These are phyloP conservation scores for Gastrophysa polygoni DNA, from an alignment of 2,888 invertebrate genomes.

Conservation along the genomic window DNA sequence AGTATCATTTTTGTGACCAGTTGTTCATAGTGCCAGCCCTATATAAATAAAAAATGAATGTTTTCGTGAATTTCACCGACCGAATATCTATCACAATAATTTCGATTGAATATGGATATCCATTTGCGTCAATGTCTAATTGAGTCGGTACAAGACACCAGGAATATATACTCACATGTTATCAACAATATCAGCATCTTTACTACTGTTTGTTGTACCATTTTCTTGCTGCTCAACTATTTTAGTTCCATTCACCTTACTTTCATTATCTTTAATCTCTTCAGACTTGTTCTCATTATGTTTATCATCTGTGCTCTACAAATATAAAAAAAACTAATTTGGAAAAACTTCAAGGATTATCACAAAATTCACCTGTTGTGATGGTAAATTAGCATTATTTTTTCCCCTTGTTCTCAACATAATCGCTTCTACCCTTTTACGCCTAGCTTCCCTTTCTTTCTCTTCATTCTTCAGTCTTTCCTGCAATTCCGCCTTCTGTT, in stretches of 20 bases:
- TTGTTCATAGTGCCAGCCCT: no score
- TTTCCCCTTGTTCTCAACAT: constrained; percentile 84
- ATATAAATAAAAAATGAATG: no score
- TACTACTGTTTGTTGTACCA: constrained; percentile 50
- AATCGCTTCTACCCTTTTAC: constrained; percentile 90
- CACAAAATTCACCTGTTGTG: constrained; percentile 41
- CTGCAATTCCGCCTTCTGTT: constrained; percentile 79
- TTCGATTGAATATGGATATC: no score
- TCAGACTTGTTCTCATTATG: constrained; percentile 50
- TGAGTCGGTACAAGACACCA: no score
- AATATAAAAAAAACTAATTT: constrained; percentile 19
- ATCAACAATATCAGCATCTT: constrained; percentile 55
- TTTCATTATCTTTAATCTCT: constrained; percentile 44
- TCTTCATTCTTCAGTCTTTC: constrained; percentile 85
- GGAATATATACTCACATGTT: constrained; percentile 57
- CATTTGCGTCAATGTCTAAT: no score
- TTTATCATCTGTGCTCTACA: constrained; percentile 50
- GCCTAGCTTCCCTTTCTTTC: constrained; percentile 84
- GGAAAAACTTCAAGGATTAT: background rate
- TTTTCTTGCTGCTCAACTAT: constrained; percentile 45
- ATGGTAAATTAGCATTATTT: constrained; percentile 46
- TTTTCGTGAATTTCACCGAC: no score
- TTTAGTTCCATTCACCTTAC: constrained; percentile 52
- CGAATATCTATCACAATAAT: no score
- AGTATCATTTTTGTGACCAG: no score